phyloP scores from a whole-genome alignment of 2,888 invertebrate genomes.

The Axea sp. region DNA sequence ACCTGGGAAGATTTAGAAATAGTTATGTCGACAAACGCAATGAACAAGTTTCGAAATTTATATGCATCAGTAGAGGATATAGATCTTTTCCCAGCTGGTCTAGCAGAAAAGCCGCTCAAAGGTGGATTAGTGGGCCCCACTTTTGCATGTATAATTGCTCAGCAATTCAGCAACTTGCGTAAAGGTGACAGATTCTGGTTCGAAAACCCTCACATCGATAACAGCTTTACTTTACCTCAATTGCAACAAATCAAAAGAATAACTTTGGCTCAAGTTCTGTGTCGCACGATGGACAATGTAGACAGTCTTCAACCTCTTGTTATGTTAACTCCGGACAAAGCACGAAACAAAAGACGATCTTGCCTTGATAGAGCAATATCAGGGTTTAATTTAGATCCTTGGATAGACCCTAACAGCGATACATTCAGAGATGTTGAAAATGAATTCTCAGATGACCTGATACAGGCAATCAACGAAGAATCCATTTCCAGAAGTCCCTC shows the following conservation, averaged over 20 bases:
- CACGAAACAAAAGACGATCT: constrained; percentile 82
- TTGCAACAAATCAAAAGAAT: constrained; percentile 86
- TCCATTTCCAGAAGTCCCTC: constrained; percentile 7
- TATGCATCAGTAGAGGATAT: constrained; percentile 88
- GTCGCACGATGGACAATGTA: constrained; percentile 84
- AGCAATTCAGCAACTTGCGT: constrained; percentile 89
- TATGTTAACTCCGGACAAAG: constrained; percentile 83
- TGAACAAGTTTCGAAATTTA: constrained; percentile 82
- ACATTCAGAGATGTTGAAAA: neutral
- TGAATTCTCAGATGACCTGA: constrained; percentile 18
- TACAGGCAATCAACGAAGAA: constrained; percentile 9
- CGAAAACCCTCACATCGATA: constrained; percentile 88
- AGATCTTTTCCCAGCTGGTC: constrained; percentile 90
- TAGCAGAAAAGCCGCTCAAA: constrained; percentile 89
- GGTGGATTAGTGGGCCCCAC: constrained; percentile 92
- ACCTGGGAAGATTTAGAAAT: constrained; percentile 86
- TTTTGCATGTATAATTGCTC: constrained; percentile 92
- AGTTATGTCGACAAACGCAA: constrained; percentile 84
- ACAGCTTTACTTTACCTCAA: constrained; percentile 88
- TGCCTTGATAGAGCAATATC: constrained; percentile 81
- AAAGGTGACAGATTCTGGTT: constrained; percentile 89
- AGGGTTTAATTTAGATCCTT: constrained; percentile 83
- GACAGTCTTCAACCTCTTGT: constrained; percentile 86
- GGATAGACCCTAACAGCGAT: constrained; percentile 81
- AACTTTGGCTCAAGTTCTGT: constrained; percentile 87